Base-by-base conservation (phyloP, 2,113 vertebrate genomes). In the Embiotoca jacksoni region DNA sequence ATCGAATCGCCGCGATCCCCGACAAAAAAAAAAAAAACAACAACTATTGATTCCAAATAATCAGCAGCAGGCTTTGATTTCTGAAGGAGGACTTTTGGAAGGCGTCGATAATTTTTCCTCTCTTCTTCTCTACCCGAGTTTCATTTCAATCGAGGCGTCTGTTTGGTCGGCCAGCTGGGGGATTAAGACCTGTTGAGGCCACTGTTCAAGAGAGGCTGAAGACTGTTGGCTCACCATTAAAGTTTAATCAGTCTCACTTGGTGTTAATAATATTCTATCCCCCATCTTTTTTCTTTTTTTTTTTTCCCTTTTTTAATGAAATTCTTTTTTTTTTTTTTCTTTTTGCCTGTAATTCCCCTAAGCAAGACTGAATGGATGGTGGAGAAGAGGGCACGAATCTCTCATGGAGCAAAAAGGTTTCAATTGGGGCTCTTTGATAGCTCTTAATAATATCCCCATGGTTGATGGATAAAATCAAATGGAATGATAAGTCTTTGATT, bases 141-240 rank as follows among this genome's bases (percentile, higher is more conserved):
- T 88, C 55, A 84, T 89, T 88, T 91, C 67, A 75, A 70, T 80
- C 47, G 71, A 90, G 72, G 72, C 82, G 50, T 94, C 93, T 92
- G 87, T 91, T 92, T 88, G 91, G 75, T 81, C 80, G 66, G 89
- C 74, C 85, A 23, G 13, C 84, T 7, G 50, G 87, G 23, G 92
- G 91, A 94, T 88, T 83, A 80, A 84, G 86, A 94, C 94, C 93
- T 94, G 94, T 94, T 93, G 92, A 92, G 88, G 89, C 81, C 89
- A 85, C 84, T 72, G 80, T 56, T 79, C 5, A 39, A 70, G 65
- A 66, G 58, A 67, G 78, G 77, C 72, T 2, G 70, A 71, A 87
- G 92, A 92, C 88, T 88, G 85, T 88, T 86, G 92, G 88, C 83
- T 85, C 59, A 31, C 5, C 37, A 94, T 95, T 84, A 94, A 95